Evolutionary conservation across 2,113 vertebrate genomes (phyloP), one percentile per base, ranked within the genome.

Genomic region (Sialia sialis): DNA sequence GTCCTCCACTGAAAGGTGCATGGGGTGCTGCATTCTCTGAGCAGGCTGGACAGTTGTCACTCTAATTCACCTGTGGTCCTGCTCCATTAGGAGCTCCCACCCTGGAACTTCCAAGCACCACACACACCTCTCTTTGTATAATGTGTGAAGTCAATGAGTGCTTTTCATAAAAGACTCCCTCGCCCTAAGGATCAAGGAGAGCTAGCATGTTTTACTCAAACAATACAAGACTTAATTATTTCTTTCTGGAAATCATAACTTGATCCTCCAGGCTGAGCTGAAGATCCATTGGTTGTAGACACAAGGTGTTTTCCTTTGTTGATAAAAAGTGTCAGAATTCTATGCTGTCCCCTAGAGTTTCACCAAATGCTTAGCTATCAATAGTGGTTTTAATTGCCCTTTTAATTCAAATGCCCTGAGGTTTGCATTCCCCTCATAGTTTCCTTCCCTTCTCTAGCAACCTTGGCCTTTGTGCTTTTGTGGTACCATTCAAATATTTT

Each of bases 121-220:
- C 39, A 67, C 51, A 54, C n/a, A 88, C 48, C 74, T 32, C 82
- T 96, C 58, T 97, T 84, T 89, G 48, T 69, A 14, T 1, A 46
- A 70, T 29, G 46, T 63, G 63, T 83, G 92, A 93, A 95, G 70
- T 26, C 5, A 5, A 62, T 81, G 62, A 64, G 36, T 3, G 16
- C 21, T 82, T 86, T 20, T 54, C 48, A 17, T 74, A 84, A 93
- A 95, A 48, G 55, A 60, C 56, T 94, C 59, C 29, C 52, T 91
- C 11, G 38, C 68, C 49, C 56, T 68, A 36, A 48, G 20, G 70
- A 93, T 97, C 83, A 90, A 93, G 97, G 91, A 78, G 21, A 59
- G 49, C 21, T 20, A 56, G 26, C 16, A 15, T 51, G 12, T 34
- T 92, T 90, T 92, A 79, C 64, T 89, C 12, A 51, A 60, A 51